phyloP scores from a whole-genome alignment of 1,140 invertebrate species.

The Eubasilissa regina region DNA sequence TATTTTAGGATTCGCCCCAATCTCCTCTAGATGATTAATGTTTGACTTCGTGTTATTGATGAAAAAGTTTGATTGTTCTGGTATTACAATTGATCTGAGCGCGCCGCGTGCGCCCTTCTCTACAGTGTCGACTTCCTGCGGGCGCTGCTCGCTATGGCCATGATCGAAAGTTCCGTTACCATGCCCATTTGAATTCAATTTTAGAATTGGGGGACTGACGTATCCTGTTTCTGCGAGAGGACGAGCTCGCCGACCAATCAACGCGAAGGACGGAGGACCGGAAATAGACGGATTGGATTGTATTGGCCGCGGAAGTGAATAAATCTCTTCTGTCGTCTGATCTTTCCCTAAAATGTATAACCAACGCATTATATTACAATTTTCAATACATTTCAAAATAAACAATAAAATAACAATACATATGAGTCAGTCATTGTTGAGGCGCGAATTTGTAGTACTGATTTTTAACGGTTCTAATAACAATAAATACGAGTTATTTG shows the following conservation, averaged over 20 bases:
- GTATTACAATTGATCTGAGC: slow-evolving; percentile 3
- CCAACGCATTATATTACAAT: background rate
- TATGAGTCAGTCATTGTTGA: background rate
- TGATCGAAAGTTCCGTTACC: slow-evolving; percentile 56
- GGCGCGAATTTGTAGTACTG: background rate
- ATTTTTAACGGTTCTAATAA: background rate
- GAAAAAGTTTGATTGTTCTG: slow-evolving; percentile 19
- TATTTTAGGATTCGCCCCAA: background rate
- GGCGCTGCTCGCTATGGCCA: slow-evolving; percentile 35
- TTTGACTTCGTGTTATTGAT: slow-evolving; percentile 6
- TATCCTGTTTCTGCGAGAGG: slow-evolving; percentile 56
- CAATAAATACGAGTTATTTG: slow-evolving; percentile 29
- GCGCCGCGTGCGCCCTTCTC: background rate
- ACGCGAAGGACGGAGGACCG: slow-evolving; percentile 39
- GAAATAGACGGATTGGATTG: slow-evolving; percentile 50
- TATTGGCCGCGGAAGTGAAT: slow-evolving; percentile 47
- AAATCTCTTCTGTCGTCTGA: slow-evolving; percentile 27
- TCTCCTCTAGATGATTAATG: slow-evolving; percentile 1
- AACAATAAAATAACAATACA: slow-evolving; percentile 12
- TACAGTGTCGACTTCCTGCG: slow-evolving; percentile 38
- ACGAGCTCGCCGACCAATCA: slow-evolving; percentile 42
- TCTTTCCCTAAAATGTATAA: slow-evolving; percentile 18
- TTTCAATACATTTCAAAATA: slow-evolving; percentile 1
- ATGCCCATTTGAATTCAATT: slow-evolving; percentile 49
- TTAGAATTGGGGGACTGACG: slow-evolving; percentile 50